Conservation (phyloP, 2,888 invertebrate genomes). For the Plutella xylostella region DNA sequence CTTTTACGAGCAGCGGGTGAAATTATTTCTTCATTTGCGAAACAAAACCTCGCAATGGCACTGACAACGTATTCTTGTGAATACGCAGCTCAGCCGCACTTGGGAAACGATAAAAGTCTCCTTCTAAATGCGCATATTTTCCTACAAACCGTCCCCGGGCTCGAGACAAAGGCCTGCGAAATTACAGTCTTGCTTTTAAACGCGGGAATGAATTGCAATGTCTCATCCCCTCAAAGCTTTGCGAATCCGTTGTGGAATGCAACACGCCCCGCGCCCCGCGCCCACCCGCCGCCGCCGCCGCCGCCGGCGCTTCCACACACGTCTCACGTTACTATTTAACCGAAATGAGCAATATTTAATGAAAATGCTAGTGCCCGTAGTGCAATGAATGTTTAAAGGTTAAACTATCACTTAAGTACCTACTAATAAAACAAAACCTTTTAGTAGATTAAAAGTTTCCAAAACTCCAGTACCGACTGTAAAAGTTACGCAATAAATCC, state of each 20-base stretch:
- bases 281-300: no score
- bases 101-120: constrained; percentile 57
- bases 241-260: constrained; percentile 40
- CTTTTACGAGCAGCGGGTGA: no score
- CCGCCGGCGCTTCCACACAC: no score
- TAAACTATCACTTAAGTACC: no score
- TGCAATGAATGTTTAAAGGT: no score
- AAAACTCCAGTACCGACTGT: constrained; percentile 17
- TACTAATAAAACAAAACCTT: no score
- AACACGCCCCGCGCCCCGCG: constrained; percentile 23
- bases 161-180: constrained; percentile 62
- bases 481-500: constrained; percentile 31
- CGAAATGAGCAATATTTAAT: no score
- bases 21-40: no score
- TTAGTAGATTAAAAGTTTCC: constrained; percentile 11
- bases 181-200: constrained; percentile 67
- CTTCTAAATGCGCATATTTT: constrained; percentile 65
- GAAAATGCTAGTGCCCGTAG: no score
- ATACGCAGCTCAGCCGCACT: constrained; percentile 27
- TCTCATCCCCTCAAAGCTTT: constrained; percentile 63
- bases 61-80: no score
- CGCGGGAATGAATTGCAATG: constrained; percentile 64
- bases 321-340: no score
- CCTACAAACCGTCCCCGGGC: constrained; percentile 38
- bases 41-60: no score